These are phyloP conservation scores for Diaperis boleti DNA, from an alignment of 2,888 invertebrate species.

Conservation along the genomic window DNA sequence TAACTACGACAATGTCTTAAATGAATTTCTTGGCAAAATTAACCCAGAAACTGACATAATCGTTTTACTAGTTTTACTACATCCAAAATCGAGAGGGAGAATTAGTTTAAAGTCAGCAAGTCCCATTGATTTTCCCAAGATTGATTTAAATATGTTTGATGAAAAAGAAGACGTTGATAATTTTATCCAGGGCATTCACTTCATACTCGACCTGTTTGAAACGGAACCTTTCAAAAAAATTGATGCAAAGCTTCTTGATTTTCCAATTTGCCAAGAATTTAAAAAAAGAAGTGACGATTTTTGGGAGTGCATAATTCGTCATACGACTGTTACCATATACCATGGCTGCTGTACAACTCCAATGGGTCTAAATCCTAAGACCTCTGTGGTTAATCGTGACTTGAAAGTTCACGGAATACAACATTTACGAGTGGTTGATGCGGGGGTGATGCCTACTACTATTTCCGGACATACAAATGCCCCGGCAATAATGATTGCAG, in stretches of 20 bases:
- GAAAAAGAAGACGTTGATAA: conserved; percentile 73
- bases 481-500: conserved; percentile 45
- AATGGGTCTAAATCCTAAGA: conserved; percentile 68
- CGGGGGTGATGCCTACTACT: conserved; percentile 73
- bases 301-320: conserved; percentile 67
- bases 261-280: conserved; percentile 66
- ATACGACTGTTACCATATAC: conserved; percentile 65
- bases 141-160: conserved; percentile 48
- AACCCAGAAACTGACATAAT: conserved; percentile 37
- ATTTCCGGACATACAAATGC: conserved; percentile 61
- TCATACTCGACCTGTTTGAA: conserved; percentile 46
- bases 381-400: conserved; percentile 72
- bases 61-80: conserved; percentile 44
- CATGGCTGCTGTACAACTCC: conserved; percentile 69
- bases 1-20: conserved; percentile 3
- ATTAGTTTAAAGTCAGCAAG: conserved; percentile 51
- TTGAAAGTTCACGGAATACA: conserved; percentile 71
- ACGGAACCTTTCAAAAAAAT: conserved; percentile 73
- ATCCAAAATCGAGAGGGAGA: conserved; percentile 52
- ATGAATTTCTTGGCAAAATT: not conserved
- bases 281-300: conserved; percentile 65
- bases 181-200: conserved; percentile 71
- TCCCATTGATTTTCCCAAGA: conserved; percentile 53
- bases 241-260: conserved; percentile 69
- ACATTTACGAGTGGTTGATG: conserved; percentile 73